Base-by-base conservation (phyloP, 1,140 invertebrate genomes). In the Drosophila ironensis region DNA sequence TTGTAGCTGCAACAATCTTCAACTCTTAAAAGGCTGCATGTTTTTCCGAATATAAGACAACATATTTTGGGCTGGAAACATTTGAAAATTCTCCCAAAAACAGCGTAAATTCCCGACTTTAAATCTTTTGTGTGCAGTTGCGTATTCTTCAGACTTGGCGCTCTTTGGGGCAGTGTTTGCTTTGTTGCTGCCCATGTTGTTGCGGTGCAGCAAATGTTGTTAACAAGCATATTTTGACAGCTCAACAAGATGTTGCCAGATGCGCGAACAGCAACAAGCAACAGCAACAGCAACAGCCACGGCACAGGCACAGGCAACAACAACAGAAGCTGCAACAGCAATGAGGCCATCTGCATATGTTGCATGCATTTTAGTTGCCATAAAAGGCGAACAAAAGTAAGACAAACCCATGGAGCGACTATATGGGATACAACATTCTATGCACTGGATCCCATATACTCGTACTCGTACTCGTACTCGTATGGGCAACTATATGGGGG, bases 181-280 rank as follows among this genome's bases (percentile, higher is more conserved):
- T 37, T 42, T 47, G 24, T 24, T 25, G 30, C 9, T 22, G 48
- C n/a, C 46, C 12, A 8, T 74, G 66, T 60, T 68, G 71, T 66
- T 84, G 80, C 78, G 80, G 80, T 86, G 80, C 78, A 74, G 74
- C 80, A 86, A 86, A 86, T 86, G 80, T 86, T 86, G 80, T 86
- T 86, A 86, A 86, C 80, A 86, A 80, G 80, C 80, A 80, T 75
- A 86, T 86, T 86, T 86, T 86, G 80, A 86, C 80, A 86, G 80
- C 74, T 84, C 74, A 86, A 84, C 80, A 84, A 80, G 80, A 84
- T 84, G 80, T 84, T 84, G 78, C 78, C 77, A 84, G 80, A 84
- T 82, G 78, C 78, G 78, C 78, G 78, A 82, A 82, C 78, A 82
- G 69, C 68, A 70, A 64, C 38, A 40, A 59, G 16, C 57, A 57